Conservation (phyloP, 2,113 vertebrate genomes). For the Sarotherodon lohbergeri region DNA sequence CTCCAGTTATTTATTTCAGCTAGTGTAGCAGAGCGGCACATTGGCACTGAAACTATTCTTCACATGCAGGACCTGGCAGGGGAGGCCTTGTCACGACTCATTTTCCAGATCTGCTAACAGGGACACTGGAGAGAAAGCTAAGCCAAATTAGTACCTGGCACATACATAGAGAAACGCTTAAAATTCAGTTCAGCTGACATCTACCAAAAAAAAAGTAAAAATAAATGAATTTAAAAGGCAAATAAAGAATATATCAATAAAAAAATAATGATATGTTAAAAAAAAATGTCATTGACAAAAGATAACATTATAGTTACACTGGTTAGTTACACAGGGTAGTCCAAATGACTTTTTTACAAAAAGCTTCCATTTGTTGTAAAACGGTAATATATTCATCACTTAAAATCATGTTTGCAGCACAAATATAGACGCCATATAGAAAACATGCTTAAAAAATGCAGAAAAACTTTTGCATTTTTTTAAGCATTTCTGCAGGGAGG, state of each 20-base stretch:
- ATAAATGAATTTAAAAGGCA: not conserved
- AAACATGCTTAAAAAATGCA: not conserved
- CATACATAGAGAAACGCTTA: not conserved
- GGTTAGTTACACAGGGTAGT: rapidly evolving
- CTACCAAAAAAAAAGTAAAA: not conserved
- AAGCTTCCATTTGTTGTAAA: not conserved
- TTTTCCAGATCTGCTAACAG: not conserved
- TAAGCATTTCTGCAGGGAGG: too few species aligned
- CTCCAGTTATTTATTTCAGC: not conserved
- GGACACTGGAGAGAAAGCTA: not conserved
- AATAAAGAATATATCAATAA: not conserved
- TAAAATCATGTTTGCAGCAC: not conserved
- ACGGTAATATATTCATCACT: rapidly evolving
- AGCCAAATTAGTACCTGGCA: not conserved
- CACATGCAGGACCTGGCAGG: not conserved
- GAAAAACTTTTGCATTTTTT: not conserved
- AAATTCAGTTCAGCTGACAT: not conserved
- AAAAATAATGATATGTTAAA: not conserved
- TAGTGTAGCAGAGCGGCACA: not conserved
- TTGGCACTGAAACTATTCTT: not conserved
- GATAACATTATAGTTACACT: not conserved
- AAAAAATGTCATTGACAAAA: not conserved
- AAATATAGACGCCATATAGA: not conserved
- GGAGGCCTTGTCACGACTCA: not conserved
- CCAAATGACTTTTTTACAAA: not conserved